Conservation (phyloP, 92 coral and sea anemone species). For the Meandrina meandrites region DNA sequence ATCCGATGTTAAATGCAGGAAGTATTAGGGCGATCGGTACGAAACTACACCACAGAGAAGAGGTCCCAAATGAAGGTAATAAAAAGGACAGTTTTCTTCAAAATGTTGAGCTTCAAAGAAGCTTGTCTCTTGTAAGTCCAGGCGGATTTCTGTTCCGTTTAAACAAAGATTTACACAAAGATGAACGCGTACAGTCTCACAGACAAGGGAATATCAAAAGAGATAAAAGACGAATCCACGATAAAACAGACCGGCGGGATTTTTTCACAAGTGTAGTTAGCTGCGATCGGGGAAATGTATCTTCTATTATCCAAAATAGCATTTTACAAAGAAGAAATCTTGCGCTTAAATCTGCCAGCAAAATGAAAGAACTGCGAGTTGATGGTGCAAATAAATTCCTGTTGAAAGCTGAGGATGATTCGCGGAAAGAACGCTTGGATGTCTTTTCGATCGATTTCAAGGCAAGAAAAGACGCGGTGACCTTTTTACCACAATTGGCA, state of each 20-base stretch:
- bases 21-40: too few relatives aligned
- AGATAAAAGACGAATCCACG: background rate
- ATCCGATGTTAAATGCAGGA: background rate
- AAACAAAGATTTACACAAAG: constrained; percentile 31
- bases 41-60: constrained; percentile 13
- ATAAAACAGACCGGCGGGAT: background rate
- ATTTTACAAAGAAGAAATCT: constrained; percentile 31
- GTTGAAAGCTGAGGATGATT: background rate
- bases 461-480: background rate
- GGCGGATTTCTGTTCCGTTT: constrained; percentile 40
- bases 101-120: constrained; percentile 17
- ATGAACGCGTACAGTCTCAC: background rate
- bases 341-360: constrained; percentile 14
- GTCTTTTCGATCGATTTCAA: background rate
- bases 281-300: background rate
- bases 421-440: background rate
- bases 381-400: constrained; percentile 11
- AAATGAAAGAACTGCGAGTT: constrained; percentile 19
- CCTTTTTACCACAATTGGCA: constrained; percentile 27
- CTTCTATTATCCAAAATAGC: constrained; percentile 18
- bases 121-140: constrained; percentile 31
- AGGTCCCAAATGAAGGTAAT: background rate
- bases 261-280: background rate
- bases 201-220: background rate
- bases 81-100: constrained; percentile 11